Evolutionary conservation across 2,113 vertebrate species (phyloP), one percentile per base, ranked within the genome.

Genomic region (Chaetorhynchus papuensis): DNA sequence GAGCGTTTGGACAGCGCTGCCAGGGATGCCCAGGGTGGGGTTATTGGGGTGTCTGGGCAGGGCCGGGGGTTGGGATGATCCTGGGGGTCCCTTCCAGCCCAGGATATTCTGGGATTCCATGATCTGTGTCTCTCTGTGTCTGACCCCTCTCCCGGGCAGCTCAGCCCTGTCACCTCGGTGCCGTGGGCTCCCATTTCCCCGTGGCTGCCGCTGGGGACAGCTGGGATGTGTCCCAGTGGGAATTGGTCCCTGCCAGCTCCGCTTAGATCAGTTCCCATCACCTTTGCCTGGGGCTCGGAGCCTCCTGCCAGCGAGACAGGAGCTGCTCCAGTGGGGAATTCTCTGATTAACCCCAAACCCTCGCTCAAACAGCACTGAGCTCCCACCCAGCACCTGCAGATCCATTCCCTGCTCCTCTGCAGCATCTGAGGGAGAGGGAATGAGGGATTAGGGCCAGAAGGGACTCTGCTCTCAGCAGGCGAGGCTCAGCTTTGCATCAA

Each of bases 371-470:
- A 79, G 23, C 45, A 7, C 63, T 47, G 42, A 53, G 31, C 3
- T 57, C 50, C 26, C 57, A 14, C 13, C 41, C 28, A 39, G 75
- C 79, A 33, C 71, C 70, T 66, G 59, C 69, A 70, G 90, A 31
- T 42, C 19, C 61, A 8, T 53, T 8, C 71, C 71, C 59, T 47
- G 42, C 50, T 54, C 53, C 37, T 45, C 78, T 93, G 79, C 66
- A n/a, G 57, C 0, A 2, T 0, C 1, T 11, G 15, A 47, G 41
- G 61, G 20, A 27, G 24, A 30, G 69, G 33, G 11, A 63, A 5
- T 3, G 19, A 41, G 52, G 59, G 41, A 24, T 6, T 5, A 27
- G 21, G 28, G n/a, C 44, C 70, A 37, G 31, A 45, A 18, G 23
- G 16, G 27, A 9, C 18, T 8, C 3, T 14, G 35, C 20, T 47